Evolutionary conservation across 1,140 invertebrate genomes (phyloP).

Genomic region (Drosophila arawakana): DNA sequence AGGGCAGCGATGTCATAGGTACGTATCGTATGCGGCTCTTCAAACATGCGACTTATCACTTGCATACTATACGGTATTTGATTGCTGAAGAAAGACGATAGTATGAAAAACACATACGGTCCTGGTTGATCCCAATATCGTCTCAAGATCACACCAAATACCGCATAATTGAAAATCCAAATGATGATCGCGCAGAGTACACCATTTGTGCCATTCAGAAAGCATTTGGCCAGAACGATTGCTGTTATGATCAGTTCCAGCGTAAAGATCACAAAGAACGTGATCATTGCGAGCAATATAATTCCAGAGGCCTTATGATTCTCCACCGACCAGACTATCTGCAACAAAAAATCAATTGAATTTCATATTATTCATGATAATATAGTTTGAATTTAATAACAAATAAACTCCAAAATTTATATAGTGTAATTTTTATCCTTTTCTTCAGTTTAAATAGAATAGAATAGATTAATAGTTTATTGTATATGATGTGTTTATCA

Average conservation of each 20-base stretch:
- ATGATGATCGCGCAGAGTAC: slow-evolving; percentile 51
- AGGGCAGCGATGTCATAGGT: slow-evolving; percentile 34
- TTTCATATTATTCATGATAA: background rate
- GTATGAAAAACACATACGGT: slow-evolving; percentile 47
- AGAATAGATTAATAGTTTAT: too few species aligned
- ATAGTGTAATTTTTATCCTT: too few species aligned
- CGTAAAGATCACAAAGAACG: slow-evolving; percentile 49
- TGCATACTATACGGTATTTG: slow-evolving; percentile 60
- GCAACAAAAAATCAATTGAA: background rate
- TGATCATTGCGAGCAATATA: slow-evolving; percentile 12
- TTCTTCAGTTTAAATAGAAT: too few species aligned
- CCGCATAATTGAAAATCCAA: slow-evolving; percentile 68
- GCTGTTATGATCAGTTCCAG: slow-evolving; percentile 57
- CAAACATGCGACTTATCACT: slow-evolving; percentile 36
- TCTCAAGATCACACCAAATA: slow-evolving; percentile 57
- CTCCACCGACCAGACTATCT: slow-evolving; percentile 40
- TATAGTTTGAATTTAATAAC: background rate
- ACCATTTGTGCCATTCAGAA: slow-evolving; percentile 48
- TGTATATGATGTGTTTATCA: too few species aligned
- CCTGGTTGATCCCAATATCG: slow-evolving; percentile 52
- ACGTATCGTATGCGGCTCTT: background rate
- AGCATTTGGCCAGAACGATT: slow-evolving; percentile 58
- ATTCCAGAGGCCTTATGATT: background rate
- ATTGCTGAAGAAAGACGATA: slow-evolving; percentile 65
- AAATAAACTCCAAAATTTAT: background rate